Evolutionary conservation across 2,113 vertebrate genomes (phyloP).

Genomic region (Daphoenositta chrysoptera): DNA sequence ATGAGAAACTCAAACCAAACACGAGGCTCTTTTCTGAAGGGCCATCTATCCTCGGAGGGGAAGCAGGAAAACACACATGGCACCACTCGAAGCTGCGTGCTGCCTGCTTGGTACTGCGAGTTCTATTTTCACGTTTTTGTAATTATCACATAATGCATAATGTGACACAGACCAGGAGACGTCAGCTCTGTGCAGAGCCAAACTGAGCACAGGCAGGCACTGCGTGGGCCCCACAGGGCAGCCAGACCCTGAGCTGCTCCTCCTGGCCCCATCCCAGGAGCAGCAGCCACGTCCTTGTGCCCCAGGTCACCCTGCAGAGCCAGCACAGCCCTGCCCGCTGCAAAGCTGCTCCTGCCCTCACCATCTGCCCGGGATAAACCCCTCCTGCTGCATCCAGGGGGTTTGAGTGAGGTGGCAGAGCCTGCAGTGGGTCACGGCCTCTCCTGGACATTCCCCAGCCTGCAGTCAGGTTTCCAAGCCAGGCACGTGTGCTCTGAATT

Average conservation of each 20-base stretch:
- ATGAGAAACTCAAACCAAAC: slow-evolving; percentile 2
- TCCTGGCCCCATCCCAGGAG: background rate
- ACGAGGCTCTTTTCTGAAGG: slow-evolving; percentile 3
- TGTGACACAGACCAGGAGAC: background rate
- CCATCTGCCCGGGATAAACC: background rate
- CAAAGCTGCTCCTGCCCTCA: background rate
- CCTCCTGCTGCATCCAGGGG: background rate
- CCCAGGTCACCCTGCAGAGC: background rate
- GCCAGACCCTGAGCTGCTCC: background rate
- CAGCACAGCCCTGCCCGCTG: background rate
- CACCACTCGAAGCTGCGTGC: background rate
- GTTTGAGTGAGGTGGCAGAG: background rate
- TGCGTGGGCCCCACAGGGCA: background rate
- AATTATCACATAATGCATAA: slow-evolving; percentile 24
- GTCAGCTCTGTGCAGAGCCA: background rate
- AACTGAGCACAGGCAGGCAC: background rate
- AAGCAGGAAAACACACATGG: background rate
- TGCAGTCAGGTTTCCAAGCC: background rate
- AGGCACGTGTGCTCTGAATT: background rate
- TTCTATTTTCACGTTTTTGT: slow-evolving; percentile 29
- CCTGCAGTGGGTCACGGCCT: background rate
- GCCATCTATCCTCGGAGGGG: background rate
- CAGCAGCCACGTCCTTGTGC: background rate
- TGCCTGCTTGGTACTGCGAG: background rate
- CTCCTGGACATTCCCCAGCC: background rate